Conservation (phyloP, 2,113 vertebrate genomes). For the Myotis yumanensis region DNA sequence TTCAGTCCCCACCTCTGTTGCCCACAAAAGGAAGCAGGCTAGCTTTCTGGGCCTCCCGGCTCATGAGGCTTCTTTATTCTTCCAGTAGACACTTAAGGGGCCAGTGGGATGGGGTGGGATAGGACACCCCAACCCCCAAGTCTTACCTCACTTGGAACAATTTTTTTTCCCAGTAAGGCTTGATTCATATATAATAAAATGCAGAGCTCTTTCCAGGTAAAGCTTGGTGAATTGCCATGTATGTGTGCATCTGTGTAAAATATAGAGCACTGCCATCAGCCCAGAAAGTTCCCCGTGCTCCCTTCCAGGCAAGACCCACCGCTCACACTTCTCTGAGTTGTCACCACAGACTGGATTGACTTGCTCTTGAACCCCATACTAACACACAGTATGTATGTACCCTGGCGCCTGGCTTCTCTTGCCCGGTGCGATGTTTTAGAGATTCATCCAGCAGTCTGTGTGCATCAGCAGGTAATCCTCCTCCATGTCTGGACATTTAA, state of each 20-base stretch:
- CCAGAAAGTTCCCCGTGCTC: neutral
- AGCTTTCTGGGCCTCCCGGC: neutral
- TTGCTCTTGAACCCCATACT: neutral
- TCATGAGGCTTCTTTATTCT: neutral
- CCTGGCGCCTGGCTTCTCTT: neutral
- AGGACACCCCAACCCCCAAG: neutral
- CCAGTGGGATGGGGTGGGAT: neutral
- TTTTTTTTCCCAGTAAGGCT: neutral
- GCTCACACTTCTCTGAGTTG: neutral
- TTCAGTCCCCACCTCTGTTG: neutral
- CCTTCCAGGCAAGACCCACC: rapidly evolving
- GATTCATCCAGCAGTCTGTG: neutral
- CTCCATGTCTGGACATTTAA: neutral
- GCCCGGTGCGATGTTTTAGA: neutral
- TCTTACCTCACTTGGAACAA: neutral
- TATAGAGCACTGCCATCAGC: too few species aligned
- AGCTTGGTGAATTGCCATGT: neutral
- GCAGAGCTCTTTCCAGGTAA: neutral
- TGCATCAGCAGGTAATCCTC: neutral
- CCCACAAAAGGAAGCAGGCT: neutral
- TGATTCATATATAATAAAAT: neutral
- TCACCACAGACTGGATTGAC: neutral
- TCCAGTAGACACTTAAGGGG: neutral
- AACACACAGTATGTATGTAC: too few species aligned
- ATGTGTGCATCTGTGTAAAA: neutral